Conservation (phyloP, 2,113 vertebrate genomes). For the Mormoops blainvillei region DNA sequence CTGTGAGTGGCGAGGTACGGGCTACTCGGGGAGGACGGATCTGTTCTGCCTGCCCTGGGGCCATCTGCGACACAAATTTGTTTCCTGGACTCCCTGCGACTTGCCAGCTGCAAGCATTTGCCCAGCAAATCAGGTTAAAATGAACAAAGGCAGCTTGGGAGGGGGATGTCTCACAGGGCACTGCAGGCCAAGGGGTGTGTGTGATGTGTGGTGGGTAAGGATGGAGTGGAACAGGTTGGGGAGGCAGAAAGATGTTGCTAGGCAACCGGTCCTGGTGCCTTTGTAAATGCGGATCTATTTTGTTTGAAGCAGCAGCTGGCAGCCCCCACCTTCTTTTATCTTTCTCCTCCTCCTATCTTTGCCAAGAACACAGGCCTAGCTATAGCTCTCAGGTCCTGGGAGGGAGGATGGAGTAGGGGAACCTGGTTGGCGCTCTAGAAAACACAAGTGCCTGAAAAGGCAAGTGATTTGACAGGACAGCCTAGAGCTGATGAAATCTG, state of each 20-base stretch:
- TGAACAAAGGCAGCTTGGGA: not conserved
- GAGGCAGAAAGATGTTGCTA: conserved; percentile 54
- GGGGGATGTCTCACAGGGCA: not conserved
- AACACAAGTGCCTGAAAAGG: not conserved
- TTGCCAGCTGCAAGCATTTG: conserved; percentile 27
- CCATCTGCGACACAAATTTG: conserved; percentile 2
- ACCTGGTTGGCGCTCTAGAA: not conserved
- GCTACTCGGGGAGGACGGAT: not conserved
- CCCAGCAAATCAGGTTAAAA: conserved; percentile 46
- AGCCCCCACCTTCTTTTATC: conserved; percentile 12
- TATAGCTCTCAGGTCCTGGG: not conserved
- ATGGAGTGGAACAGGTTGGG: not conserved
- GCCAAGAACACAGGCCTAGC: conserved; percentile 7
- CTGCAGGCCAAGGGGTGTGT: not conserved
- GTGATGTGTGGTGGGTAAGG: not conserved
- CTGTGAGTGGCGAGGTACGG: not conserved
- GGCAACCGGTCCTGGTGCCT: conserved; percentile 46
- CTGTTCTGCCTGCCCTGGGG: not conserved
- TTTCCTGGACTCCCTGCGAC: conserved; percentile 35
- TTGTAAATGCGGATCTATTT: conserved; percentile 45
- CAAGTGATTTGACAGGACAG: not conserved
- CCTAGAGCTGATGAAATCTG: not conserved
- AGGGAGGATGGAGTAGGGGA: not conserved
- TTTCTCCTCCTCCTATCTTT: not conserved
- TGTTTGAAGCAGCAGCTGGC: conserved; percentile 54